Evolutionary conservation across 2,797 vertebrate genomes (phyloP), one percentile per base, ranked within the genome.

Genomic region (Cryptoprocta ferox): DNA sequence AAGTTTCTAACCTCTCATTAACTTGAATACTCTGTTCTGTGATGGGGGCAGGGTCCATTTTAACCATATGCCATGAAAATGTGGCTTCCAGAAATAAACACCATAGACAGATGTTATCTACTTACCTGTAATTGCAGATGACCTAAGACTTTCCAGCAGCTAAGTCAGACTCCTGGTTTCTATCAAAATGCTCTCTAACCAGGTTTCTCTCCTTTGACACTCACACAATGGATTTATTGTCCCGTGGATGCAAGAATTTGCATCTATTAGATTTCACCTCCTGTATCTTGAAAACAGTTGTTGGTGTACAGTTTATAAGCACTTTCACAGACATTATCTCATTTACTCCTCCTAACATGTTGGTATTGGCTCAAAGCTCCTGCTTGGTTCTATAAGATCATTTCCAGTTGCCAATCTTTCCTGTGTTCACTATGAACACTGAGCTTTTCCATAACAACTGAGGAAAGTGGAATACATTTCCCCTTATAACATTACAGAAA

Each of bases 251-350:
- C 2, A 65, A 89, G 45, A 92, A 71, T 92, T 84, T 78, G 26
- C 70, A 48, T 92, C 50, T 87, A 45, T 78, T 78, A 71, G 66
- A 39, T 83, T 73, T 96, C 50, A 78, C 53, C 65, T 84, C 39
- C n/a, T 3, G 6, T 39, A 56, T 94, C 65, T 8, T 84, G 50
- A 24, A 81, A 91, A 71, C 56, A 50, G 50, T 92, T 88, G 26
- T 39, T 19, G 56, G 11, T 53, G 13, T 59, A 12, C 28, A 37
- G 13, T 93, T 95, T 93, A 93, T 24, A 92, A 92, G 83, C 45
- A 73, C 28, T 92, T 92, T 85, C 66, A 90, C 39, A 97, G 92
- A 97, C 97, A 96, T 96, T 92, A 95, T 96, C 35, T 97, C 91
- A 97, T 91, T 95, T 94, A 97, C 84, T 91, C 70, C 80, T 85